Evolutionary conservation across 2,888 invertebrate species (phyloP), one percentile per base, ranked within the genome.

Genomic region (Philonicus albiceps): DNA sequence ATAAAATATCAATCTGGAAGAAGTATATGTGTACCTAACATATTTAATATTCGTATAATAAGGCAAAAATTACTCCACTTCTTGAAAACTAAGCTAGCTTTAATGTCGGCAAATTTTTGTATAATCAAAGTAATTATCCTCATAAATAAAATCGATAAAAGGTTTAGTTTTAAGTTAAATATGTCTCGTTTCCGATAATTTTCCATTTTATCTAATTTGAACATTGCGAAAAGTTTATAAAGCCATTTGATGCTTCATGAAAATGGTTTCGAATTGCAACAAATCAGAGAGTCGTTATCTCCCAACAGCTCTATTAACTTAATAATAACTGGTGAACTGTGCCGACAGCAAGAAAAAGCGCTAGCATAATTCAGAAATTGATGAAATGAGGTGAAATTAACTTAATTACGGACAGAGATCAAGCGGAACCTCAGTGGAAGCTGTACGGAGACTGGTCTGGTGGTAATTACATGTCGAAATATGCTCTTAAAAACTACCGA

Each of bases 401-500:
- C 27, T 64, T 64, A 64, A 64, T 64, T 64, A 64, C 64, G 64
- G 22, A 22, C 64, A 64, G 64, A 64, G 64, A 64, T 64, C 64
- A 64, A 64, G 64, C 64, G 64, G 22, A 64, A 64, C 64, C 22
- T 64, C 27, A 64, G 22, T 64, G 64, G 53, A 53, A 53, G 40
- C 53, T 53, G 53, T 19, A 2, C 53, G 53, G 64, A 11, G 55
- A 19, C 55, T 22, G 64, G 64, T 64, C 22, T 19, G 22, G 22
- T 64, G 64, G 74, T 74, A 74, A 74, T 74, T 74, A 8, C 74
- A 74, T 31, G 74, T 74, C 34, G 74, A 74, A 74, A 74, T 31
- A 30, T 64, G 8, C 22, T 64, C 31, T 74, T 31, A 27, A 74
- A 74, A 74, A 34, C 11, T 19, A 74, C 34, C 31, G 34, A 74